Evolutionary conservation across 2,888 invertebrate genomes (phyloP).

Genomic region (Eupithecia inturbata): DNA sequence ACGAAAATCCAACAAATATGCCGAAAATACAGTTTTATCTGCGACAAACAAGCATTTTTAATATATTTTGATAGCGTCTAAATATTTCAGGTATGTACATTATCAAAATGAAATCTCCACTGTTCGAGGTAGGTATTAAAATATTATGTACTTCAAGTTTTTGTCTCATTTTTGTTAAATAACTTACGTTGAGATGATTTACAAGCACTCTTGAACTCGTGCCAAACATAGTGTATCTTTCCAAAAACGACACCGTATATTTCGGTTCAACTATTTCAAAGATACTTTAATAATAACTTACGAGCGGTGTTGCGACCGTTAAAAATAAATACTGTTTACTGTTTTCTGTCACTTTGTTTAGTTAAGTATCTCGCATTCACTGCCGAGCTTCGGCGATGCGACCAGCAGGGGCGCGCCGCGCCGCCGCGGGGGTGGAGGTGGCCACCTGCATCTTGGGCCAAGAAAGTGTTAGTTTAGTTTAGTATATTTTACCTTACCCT

Average conservation of each 20-base stretch:
- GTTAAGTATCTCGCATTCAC: too few relatives aligned
- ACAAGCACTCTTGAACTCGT: slow-evolving; percentile 41
- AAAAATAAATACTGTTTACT: slow-evolving; percentile 36
- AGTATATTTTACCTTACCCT: too few relatives aligned
- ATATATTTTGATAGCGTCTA: too few relatives aligned
- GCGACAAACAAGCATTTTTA: neutral
- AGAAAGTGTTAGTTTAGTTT: too few relatives aligned
- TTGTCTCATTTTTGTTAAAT: slow-evolving; percentile 36
- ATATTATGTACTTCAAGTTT: slow-evolving; percentile 1
- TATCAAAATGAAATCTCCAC: neutral
- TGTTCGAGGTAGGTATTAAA: neutral
- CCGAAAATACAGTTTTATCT: too few relatives aligned
- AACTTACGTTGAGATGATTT: slow-evolving; percentile 42
- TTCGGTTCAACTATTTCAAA: slow-evolving; percentile 43
- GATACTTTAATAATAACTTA: slow-evolving; percentile 41
- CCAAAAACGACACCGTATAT: slow-evolving; percentile 41
- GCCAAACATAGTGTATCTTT: slow-evolving; percentile 46
- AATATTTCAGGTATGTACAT: too few relatives aligned
- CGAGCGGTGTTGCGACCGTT: slow-evolving; percentile 34
- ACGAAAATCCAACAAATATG: too few relatives aligned
- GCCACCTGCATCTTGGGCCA: too few relatives aligned
- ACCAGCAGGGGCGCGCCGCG: too few relatives aligned
- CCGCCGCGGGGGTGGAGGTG: too few relatives aligned
- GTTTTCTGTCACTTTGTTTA: neutral
- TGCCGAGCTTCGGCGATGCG: too few relatives aligned